phyloP scores from a whole-genome alignment of 2,113 vertebrate species.

The Dicaeum eximium region DNA sequence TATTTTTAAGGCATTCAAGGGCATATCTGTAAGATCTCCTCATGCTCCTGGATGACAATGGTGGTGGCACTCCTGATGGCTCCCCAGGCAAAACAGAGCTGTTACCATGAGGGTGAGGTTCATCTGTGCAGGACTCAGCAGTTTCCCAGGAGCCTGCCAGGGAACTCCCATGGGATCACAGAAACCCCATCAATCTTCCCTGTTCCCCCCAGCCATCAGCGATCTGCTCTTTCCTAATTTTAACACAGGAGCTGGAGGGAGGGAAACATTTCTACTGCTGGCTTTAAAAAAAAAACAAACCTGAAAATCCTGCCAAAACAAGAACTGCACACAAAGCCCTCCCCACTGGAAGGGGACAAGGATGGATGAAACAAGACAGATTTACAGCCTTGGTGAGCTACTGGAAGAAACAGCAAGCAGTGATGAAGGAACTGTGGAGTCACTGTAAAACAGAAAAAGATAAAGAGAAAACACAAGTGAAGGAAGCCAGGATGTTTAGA shows the following conservation, averaged over 20 bases:
- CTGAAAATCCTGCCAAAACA: slow-evolving; percentile 23
- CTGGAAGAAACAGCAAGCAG: not conserved
- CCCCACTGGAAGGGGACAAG: not conserved
- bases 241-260: not conserved
- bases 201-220: not conserved
- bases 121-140: not conserved
- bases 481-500: not conserved
- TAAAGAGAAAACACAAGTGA: not conserved
- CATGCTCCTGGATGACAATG: not conserved
- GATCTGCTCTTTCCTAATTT: not conserved
- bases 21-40: not conserved
- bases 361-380: not conserved
- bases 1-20: not conserved
- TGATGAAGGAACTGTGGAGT: not conserved
- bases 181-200: not conserved
- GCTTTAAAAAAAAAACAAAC: not conserved
- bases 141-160: slow-evolving; percentile 12
- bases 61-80: not conserved
- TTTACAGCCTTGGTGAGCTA: not conserved
- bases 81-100: not conserved
- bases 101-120: not conserved
- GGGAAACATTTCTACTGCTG: not conserved
- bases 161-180: slow-evolving; percentile 1
- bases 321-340: not conserved
- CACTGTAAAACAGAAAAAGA: not conserved